These are phyloP conservation scores for Orius laevigatus DNA, from an alignment of 1,140 invertebrate species.

Conservation along the genomic window DNA sequence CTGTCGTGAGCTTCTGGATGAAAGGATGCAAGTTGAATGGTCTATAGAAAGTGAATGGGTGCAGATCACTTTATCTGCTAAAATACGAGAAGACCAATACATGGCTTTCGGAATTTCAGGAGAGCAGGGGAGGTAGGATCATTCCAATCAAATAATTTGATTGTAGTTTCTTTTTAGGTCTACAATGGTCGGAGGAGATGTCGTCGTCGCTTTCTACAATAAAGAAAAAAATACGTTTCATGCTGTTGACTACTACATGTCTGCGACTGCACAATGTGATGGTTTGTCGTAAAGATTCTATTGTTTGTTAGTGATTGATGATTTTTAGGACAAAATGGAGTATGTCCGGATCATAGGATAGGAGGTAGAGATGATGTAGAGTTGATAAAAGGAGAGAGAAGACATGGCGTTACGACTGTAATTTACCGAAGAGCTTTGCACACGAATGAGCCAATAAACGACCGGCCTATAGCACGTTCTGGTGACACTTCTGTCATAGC, in stretches of 20 bases:
- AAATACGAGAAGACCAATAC: conserved; percentile 67
- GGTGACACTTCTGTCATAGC: conserved; percentile 64
- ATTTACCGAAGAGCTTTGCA: conserved; percentile 56
- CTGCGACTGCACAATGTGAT: conserved; percentile 64
- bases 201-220: conserved; percentile 69
- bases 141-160: too few species aligned
- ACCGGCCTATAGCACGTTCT: conserved; percentile 46
- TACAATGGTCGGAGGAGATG: conserved; percentile 56
- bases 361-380: conserved; percentile 66
- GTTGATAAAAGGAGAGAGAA: conserved; percentile 51
- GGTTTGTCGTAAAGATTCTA: conserved; percentile 44
- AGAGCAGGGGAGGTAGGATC: conserved; percentile 36
- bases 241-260: conserved; percentile 73
- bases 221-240: conserved; percentile 46
- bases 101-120: conserved; percentile 76
- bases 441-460: conserved; percentile 53
- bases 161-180: conserved; percentile 23
- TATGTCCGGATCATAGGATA: conserved; percentile 67
- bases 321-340: conserved; percentile 43
- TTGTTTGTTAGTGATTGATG: conserved; percentile 28
- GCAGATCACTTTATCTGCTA: conserved; percentile 55
- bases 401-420: conserved; percentile 67
- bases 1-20: conserved; percentile 62
- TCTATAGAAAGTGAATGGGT: conserved; percentile 53
- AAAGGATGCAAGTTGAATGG: conserved; percentile 66